These are phyloP conservation scores for Rhagoletis pomonella DNA, from an alignment of 1,140 invertebrate genomes.

Conservation along the genomic window DNA sequence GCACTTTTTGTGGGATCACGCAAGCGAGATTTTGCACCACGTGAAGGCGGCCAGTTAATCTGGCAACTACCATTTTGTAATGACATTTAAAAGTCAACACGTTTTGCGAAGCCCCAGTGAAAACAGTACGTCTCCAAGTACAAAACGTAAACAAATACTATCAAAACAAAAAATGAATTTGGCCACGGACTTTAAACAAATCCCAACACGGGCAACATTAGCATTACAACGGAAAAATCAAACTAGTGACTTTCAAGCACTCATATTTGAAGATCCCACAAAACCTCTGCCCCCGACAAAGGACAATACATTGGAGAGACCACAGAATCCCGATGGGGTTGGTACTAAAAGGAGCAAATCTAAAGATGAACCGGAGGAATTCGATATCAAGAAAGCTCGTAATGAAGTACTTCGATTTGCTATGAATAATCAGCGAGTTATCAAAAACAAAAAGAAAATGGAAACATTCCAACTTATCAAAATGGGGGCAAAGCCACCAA, in stretches of 20 bases:
- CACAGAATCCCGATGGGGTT: background rate
- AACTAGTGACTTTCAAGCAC: conserved; percentile 67
- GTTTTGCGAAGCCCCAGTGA: background rate
- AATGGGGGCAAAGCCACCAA: conserved; percentile 79
- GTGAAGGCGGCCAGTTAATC: too few relatives aligned
- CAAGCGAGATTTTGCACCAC: too few relatives aligned
- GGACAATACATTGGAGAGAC: background rate
- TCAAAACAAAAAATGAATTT: conserved; percentile 5
- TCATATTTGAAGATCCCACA: conserved; percentile 71
- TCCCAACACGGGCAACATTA: conserved; percentile 66
- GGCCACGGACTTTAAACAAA: conserved; percentile 64
- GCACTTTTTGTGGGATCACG: too few relatives aligned
- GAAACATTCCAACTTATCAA: conserved; percentile 78
- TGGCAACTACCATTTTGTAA: background rate
- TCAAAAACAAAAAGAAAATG: conserved; percentile 77
- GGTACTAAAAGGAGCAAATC: conserved; percentile 52
- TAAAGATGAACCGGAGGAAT: conserved; percentile 62
- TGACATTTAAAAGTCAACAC: background rate
- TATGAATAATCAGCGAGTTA: conserved; percentile 77
- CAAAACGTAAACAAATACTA: background rate
- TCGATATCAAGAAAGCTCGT: conserved; percentile 78
- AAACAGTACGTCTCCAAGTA: background rate
- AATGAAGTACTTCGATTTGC: conserved; percentile 81
- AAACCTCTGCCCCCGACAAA: conserved; percentile 57
- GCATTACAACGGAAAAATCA: conserved; percentile 58